A percentile compares a stretch with the other conserved stretches of the same genome.
These are phyloP conservation scores for Agonopterix heracliana DNA, from an alignment of 2,888 invertebrate genomes.

Conservation along the genomic window DNA sequence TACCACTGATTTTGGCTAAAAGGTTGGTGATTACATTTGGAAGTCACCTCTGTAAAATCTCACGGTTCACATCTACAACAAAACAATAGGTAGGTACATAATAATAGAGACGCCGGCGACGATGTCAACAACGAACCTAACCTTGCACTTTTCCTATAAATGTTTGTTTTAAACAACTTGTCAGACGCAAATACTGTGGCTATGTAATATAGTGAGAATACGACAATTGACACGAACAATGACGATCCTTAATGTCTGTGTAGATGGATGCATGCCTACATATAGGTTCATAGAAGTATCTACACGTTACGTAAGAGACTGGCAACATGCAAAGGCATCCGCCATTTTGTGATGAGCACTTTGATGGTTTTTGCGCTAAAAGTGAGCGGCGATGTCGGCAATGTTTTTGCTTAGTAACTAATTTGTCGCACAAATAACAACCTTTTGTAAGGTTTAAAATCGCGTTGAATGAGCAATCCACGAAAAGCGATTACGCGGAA, in stretches of 20 bases:
- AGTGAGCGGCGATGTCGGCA: constrained; percentile 47
- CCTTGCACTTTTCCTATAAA: constrained; percentile 49
- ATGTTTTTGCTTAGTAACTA: constrained; percentile 30
- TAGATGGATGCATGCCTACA: constrained; percentile 34
- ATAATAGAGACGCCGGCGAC: constrained; percentile 8
- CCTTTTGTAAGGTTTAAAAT: constrained; percentile 27
- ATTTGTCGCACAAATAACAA: constrained; percentile 28
- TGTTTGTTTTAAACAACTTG: constrained; percentile 37
- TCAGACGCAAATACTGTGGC: constrained; percentile 33
- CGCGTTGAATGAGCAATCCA: constrained; percentile 21
- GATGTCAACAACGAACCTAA: constrained; percentile 19
- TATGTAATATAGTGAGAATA: constrained; percentile 47
- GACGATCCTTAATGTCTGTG: constrained; percentile 39
- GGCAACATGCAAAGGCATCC: constrained; percentile 44
- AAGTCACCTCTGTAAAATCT: constrained; percentile 1
- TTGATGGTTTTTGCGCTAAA: constrained; percentile 52
- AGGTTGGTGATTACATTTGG: too few species aligned
- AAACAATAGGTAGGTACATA: constrained; percentile 17
- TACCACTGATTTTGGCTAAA: too few species aligned
- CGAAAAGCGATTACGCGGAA: constrained; percentile 27
- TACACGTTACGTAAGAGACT: constrained; percentile 43
- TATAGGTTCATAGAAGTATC: constrained; percentile 28
- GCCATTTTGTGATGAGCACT: constrained; percentile 62
- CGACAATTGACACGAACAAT: constrained; percentile 55
- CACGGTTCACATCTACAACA: constrained; percentile 5